These are phyloP conservation scores for Hafferia zeledoni DNA, from an alignment of 2,797 vertebrate species.

Conservation along the genomic window DNA sequence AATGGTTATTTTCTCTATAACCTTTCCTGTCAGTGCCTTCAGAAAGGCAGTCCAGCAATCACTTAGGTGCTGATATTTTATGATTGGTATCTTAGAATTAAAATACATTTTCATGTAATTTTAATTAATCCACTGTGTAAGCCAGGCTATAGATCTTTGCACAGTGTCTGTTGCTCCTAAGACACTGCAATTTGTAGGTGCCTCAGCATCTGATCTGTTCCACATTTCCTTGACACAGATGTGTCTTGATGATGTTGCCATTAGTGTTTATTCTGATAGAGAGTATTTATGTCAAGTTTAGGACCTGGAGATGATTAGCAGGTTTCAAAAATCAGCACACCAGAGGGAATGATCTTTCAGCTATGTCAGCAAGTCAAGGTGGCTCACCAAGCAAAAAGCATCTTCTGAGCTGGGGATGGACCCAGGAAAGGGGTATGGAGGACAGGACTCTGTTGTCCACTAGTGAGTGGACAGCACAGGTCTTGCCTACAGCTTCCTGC, in stretches of 20 bases:
- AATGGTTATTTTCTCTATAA: not conserved
- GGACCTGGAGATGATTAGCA: not conserved
- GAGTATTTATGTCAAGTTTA: not conserved
- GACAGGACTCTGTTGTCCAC: not conserved
- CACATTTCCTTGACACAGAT: not conserved
- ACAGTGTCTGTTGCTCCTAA: not conserved
- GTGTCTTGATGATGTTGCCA: not conserved
- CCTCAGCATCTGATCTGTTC: not conserved
- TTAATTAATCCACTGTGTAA: not conserved
- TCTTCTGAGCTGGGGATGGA: not conserved
- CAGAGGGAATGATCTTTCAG: not conserved
- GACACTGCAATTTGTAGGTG: not conserved
- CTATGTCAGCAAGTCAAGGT: not conserved
- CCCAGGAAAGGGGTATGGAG: not conserved
- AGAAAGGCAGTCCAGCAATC: not conserved
- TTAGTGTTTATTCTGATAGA: conserved; percentile 48
- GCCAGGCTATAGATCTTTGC: not conserved
- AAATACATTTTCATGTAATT: not conserved
- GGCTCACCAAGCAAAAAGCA: not conserved
- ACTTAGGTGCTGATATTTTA: not conserved
- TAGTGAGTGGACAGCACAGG: not conserved
- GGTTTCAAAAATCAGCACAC: not conserved
- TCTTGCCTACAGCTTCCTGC: not conserved
- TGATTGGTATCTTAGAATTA: not conserved
- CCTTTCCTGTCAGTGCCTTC: not conserved